phyloP scores from a whole-genome alignment of 2,888 invertebrate species.

The Leptinotarsa haldemani region DNA sequence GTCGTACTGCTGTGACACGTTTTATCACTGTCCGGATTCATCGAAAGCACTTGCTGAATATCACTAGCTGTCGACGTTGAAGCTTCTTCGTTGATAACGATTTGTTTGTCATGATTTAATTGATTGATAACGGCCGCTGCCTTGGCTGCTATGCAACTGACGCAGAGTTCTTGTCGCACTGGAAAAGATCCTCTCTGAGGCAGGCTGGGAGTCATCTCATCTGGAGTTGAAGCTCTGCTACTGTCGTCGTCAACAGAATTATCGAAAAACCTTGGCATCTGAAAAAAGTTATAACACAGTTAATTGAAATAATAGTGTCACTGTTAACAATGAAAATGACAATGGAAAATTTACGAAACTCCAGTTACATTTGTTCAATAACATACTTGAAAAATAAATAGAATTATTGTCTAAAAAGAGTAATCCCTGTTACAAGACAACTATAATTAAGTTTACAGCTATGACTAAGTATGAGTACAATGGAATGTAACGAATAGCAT shows the following conservation, averaged over 20 bases:
- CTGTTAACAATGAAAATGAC: too few relatives aligned
- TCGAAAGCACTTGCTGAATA: conserved; percentile 43
- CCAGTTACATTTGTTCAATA: too few relatives aligned
- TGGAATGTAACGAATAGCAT: too few relatives aligned
- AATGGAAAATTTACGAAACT: too few relatives aligned
- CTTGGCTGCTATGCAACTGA: conserved; percentile 61
- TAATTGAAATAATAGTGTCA: neutral
- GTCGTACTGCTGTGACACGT: conserved; percentile 26
- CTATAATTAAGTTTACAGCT: too few relatives aligned
- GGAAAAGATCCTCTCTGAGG: conserved; percentile 51
- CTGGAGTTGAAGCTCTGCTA: conserved; percentile 74
- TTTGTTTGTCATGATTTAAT: neutral
- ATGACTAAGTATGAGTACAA: too few relatives aligned
- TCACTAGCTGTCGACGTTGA: conserved; percentile 34
- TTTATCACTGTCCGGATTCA: conserved; percentile 25
- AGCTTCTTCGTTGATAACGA: conserved; percentile 28
- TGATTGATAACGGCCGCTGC: conserved; percentile 45
- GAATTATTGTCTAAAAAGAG: too few relatives aligned
- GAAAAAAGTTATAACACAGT: conserved; percentile 22
- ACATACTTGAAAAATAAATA: too few relatives aligned
- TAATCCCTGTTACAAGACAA: too few relatives aligned
- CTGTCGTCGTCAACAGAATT: conserved; percentile 69
- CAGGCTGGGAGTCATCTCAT: conserved; percentile 73
- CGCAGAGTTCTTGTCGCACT: conserved; percentile 60
- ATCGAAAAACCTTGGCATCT: conserved; percentile 61